These are phyloP conservation scores for Carollia perspicillata DNA, from an alignment of 2,113 vertebrate genomes.

Conservation along the genomic window DNA sequence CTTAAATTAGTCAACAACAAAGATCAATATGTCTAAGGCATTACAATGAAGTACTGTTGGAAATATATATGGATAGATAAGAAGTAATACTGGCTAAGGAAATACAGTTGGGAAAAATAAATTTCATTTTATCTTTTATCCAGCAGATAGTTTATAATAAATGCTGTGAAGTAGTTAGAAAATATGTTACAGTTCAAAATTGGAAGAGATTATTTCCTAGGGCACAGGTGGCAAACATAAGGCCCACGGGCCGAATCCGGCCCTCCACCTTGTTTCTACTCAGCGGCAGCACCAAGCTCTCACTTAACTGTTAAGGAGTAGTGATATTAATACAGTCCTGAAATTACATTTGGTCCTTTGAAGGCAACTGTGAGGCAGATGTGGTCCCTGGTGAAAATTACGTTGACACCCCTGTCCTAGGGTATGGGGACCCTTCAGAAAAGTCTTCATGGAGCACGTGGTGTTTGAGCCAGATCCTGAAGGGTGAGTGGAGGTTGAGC, in stretches of 20 bases:
- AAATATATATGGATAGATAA: not conserved
- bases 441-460: not conserved
- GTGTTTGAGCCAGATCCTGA: not conserved
- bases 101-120: not conserved
- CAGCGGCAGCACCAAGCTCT: no score
- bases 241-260: no score
- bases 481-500: not conserved
- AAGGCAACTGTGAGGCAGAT: no score
- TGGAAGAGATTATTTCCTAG: not conserved
- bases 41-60: not conserved
- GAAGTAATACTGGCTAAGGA: not conserved
- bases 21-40: not conserved
- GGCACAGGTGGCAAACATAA: not conserved
- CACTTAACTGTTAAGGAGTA: no score
- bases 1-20: constrained; percentile 1
- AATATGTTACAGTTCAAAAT: not conserved
- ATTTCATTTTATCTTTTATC: not conserved
- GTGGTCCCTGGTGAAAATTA: no score
- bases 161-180: not conserved
- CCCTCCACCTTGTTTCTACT: no score
- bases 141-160: not conserved
- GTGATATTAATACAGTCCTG: no score
- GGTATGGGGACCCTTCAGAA: not conserved
- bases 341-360: no score
- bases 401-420: no score